Evolutionary conservation across 2,113 vertebrate genomes (phyloP), one percentile per base, ranked within the genome.

Genomic region (Piprites chloris): DNA sequence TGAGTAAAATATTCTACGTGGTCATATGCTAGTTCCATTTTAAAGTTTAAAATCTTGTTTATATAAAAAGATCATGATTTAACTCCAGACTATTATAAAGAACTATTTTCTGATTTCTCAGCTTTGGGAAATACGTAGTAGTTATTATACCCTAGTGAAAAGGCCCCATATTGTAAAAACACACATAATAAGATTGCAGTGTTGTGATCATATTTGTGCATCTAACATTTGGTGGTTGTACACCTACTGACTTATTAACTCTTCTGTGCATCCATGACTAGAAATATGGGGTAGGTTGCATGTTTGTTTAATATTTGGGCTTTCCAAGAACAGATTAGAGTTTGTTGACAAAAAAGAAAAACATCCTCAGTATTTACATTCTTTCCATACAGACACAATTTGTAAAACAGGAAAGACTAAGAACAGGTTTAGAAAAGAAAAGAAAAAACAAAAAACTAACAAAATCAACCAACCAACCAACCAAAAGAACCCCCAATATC

Each of bases 381-480:
- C 19, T 84, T 85, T 68, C 19, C 20, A n/a, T 53, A 41, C 2
- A 46, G 35, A 79, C 37, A 3, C 6, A 71, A 37, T 56, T 79
- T 28, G 32, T 72, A 55, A 82, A 75, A 47, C 9, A 80, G 44
- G 10, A 55, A 55, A 78, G 17, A 42, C 73, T 47, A 55, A 23
- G 5, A 89, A 53, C 3, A 58, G 8, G 2, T 30, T 71, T 41
- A 44, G 19, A 16, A 55, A 50, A 18, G 17, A 12, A 55, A 55
- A 18, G 21, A 32, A 18, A 0, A 2, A 5, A 6, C 4, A 17
- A 17, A 14, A 19, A 27, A 2, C 32, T 22, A 4, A 30, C 14
- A 55, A 68, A 89, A 9, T 9, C 20, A 46, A 23, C 42, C 63
- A 69, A 32, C 24, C 11, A 22, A 62, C 3, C 13, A 75, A 15